Percentiles rank a stretch among this genome's conserved stretches.
Evolutionary conservation across 2,797 vertebrate species (phyloP).

Genomic region (Otolemur crassicaudatus): DNA sequence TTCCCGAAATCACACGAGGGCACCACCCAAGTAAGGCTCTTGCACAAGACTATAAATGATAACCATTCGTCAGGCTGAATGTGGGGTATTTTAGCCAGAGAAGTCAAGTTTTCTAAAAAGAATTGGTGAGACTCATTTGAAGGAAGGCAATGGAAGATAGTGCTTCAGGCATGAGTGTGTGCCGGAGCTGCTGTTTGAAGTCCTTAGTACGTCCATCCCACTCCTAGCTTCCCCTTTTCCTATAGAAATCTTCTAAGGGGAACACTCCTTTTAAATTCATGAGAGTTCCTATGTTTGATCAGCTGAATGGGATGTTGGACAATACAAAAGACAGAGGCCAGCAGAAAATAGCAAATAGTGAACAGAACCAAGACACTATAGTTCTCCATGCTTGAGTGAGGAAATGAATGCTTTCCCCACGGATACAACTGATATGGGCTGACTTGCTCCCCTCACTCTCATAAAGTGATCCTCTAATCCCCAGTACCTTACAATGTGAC

Average conservation of each 20-base stretch:
- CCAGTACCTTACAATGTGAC: background rate
- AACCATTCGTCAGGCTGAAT: background rate
- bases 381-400: background rate
- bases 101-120: background rate
- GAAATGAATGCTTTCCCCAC: background rate
- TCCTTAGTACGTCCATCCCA: background rate
- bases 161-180: background rate
- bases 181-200: background rate
- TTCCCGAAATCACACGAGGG: slow-evolving; percentile 24
- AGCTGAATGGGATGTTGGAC: background rate
- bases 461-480: background rate
- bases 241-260: background rate
- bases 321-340: background rate
- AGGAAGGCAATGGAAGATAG: background rate
- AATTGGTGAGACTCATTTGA: background rate
- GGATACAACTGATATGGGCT: background rate
- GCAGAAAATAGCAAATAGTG: background rate
- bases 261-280: slow-evolving; percentile 16
- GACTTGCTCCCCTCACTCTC: background rate
- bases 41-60: background rate
- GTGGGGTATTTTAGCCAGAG: background rate
- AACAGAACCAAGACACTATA: background rate
- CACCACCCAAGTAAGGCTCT: background rate
- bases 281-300: background rate
- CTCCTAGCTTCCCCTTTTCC: background rate